Conservation (phyloP, 2,888 invertebrate species). For the Eristalis arbustorum region DNA sequence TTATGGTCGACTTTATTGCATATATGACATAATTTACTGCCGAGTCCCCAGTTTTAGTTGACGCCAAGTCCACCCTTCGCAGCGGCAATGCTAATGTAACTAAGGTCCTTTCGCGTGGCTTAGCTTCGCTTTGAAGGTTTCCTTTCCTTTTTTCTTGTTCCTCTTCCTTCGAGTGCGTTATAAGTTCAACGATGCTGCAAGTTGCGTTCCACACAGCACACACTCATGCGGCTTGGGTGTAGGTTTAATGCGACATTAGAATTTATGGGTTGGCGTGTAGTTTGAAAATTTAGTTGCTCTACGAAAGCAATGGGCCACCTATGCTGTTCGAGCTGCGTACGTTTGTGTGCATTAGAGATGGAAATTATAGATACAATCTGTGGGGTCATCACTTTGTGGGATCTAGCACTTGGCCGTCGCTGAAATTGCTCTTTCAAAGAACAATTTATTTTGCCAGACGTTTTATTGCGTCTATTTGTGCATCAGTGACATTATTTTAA, state of each 20-base stretch:
- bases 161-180: slow-evolving; percentile 31
- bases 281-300: slow-evolving; percentile 1
- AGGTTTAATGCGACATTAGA: slow-evolving; percentile 64
- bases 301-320: not conserved
- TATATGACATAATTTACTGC: slow-evolving; percentile 81
- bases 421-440: not conserved
- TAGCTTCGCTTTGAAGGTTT: slow-evolving; percentile 32
- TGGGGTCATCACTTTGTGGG: slow-evolving; percentile 25
- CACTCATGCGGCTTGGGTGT: slow-evolving; percentile 24
- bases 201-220: slow-evolving; percentile 17
- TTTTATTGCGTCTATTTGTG: slow-evolving; percentile 23
- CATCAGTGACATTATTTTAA: not conserved
- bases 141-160: not conserved
- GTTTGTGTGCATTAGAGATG: slow-evolving; percentile 7
- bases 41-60: slow-evolving; percentile 72
- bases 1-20: slow-evolving; percentile 81
- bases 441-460: slow-evolving; percentile 30
- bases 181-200: slow-evolving; percentile 51
- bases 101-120: slow-evolving; percentile 50
- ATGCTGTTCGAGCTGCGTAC: not conserved
- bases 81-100: slow-evolving; percentile 47
- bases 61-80: slow-evolving; percentile 58
- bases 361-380: slow-evolving; percentile 31
- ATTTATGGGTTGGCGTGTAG: slow-evolving; percentile 65
- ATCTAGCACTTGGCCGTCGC: not conserved